Percentiles rank a stretch among this genome's conserved stretches.
Conservation (phyloP, 2,888 invertebrate genomes). For the Stenchaetothrips biformis region DNA sequence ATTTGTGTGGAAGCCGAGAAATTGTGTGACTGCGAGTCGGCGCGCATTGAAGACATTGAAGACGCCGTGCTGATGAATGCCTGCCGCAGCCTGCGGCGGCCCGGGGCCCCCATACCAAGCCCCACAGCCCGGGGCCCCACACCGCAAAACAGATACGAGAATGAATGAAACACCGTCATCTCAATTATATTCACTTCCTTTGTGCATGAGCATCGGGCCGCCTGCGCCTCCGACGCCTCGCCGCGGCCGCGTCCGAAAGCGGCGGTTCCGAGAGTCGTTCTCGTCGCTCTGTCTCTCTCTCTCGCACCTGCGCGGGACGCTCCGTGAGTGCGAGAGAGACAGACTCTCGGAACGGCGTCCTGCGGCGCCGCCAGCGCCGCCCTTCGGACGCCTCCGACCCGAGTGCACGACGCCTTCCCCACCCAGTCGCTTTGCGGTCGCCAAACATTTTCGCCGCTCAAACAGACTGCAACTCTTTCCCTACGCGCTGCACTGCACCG, state of each 20-base stretch:
- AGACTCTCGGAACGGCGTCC: not conserved
- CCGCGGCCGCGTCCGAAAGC: not conserved
- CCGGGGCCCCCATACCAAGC: no score
- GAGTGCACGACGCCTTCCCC: no score
- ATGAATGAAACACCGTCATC: constrained; percentile 20
- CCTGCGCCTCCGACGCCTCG: not conserved
- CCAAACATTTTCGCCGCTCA: no score
- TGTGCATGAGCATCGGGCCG: constrained; percentile 6
- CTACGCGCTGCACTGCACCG: not conserved
- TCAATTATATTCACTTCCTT: constrained; percentile 25
- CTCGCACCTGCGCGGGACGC: not conserved
- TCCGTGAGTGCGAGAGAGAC: not conserved
- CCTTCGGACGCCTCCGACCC: no score
- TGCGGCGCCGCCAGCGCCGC: not conserved
- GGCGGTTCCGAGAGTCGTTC: no score
- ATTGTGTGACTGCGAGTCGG: not conserved
- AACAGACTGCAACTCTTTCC: no score
- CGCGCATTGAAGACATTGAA: not conserved
- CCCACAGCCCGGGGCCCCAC: not conserved
- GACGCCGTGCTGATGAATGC: no score
- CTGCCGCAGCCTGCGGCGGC: no score
- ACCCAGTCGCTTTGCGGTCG: no score
- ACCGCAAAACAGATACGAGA: constrained; percentile 3
- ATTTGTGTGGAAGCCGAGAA: not conserved
- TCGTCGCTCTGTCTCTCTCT: not conserved